Evolutionary conservation across 2,888 invertebrate species (phyloP).

Genomic region (Galerucella calmariensis): DNA sequence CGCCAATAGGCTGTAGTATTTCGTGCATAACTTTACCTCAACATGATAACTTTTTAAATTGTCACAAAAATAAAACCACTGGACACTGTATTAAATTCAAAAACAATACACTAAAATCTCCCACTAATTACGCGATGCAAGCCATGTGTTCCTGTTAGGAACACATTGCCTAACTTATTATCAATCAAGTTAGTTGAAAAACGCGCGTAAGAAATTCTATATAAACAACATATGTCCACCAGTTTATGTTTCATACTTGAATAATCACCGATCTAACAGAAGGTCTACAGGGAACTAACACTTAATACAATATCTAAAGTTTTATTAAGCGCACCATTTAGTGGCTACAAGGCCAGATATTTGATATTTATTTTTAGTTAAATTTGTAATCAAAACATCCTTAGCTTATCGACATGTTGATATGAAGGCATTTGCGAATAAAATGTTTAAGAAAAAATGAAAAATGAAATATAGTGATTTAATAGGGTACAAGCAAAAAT

Average conservation of each 20-base stretch:
- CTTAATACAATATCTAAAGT: constrained; percentile 20
- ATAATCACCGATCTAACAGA: constrained; percentile 39
- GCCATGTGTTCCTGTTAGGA: constrained; percentile 35
- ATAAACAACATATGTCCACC: constrained; percentile 46
- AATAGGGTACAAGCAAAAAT: too few relatives aligned
- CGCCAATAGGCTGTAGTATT: too few relatives aligned
- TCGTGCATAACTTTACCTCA: background rate
- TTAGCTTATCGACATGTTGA: constrained; percentile 6
- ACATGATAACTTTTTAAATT: constrained; percentile 1
- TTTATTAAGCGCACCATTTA: constrained; percentile 11
- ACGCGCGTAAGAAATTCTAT: constrained; percentile 38
- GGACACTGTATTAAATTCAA: background rate
- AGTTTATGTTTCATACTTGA: constrained; percentile 48
- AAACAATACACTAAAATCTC: background rate
- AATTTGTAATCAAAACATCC: constrained; percentile 5
- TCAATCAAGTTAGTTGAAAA: constrained; percentile 40
- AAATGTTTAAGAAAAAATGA: background rate
- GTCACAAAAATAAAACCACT: background rate
- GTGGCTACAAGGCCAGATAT: constrained; percentile 19
- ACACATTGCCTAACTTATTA: constrained; percentile 28
- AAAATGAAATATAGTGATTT: background rate
- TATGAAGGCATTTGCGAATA: background rate
- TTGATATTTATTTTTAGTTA: constrained; percentile 11
- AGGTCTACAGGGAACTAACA: constrained; percentile 40
- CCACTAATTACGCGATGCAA: background rate